Evolutionary conservation across 1,140 invertebrate genomes (phyloP).

Genomic region (Ceratosolen fusciceps): DNA sequence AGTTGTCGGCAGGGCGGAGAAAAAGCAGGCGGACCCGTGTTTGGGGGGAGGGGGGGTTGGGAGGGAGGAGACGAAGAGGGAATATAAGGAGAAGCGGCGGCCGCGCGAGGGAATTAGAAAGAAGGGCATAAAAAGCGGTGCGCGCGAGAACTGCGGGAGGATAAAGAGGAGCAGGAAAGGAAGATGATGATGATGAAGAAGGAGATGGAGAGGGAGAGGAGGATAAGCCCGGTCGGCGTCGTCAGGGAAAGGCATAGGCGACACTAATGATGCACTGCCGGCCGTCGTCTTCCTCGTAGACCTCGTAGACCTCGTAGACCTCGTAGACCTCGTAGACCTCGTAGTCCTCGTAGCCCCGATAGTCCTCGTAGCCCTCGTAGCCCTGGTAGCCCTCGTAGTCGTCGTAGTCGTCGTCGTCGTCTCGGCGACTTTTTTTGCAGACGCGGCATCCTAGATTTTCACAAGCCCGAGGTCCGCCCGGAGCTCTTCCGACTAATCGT

Average conservation of each 20-base stretch:
- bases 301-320: no score
- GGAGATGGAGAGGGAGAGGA: conserved; percentile 28
- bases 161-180: neutral
- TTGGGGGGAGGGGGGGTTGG: no score
- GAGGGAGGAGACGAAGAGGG: conserved; percentile 42
- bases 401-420: no score
- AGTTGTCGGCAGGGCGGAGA: neutral
- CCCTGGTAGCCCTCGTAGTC: no score
- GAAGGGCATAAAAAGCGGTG: conserved; percentile 5
- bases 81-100: conserved; percentile 27
- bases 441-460: conserved; percentile 19
- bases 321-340: no score
- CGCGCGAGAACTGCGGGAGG: neutral
- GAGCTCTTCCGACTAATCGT: conserved; percentile 1
- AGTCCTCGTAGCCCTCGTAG: no score
- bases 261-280: conserved; percentile 62
- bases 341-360: no score
- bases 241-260: conserved; percentile 52
- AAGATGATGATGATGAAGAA: neutral
- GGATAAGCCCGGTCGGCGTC: conserved; percentile 32
- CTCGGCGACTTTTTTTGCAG: conserved; percentile 57
- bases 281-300: no score
- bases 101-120: conserved; percentile 46
- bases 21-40: no score
- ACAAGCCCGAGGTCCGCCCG: conserved; percentile 3